Evolutionary conservation across 2,797 vertebrate species (phyloP).

Genomic region (Trematomus bernacchii): DNA sequence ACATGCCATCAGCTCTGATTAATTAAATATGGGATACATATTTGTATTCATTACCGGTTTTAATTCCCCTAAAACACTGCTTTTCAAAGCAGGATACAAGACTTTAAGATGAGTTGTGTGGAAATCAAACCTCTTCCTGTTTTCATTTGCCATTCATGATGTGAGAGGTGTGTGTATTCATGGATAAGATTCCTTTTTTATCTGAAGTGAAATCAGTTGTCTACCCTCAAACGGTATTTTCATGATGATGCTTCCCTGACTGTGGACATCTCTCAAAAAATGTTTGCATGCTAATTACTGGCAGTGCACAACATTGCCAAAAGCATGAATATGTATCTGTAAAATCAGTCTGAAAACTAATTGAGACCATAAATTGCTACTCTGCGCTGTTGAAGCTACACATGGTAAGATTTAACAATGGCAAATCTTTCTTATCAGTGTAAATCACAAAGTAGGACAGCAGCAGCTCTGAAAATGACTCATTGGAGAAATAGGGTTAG

Average conservation of each 20-base stretch:
- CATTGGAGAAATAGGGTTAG: too few species aligned
- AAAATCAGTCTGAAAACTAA: neutral
- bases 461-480: neutral
- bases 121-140: constrained; percentile 5
- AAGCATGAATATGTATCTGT: neutral
- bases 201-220: neutral
- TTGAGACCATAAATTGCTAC: neutral
- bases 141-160: neutral
- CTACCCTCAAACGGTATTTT: neutral
- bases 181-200: neutral
- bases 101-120: neutral
- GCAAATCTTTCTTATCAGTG: neutral
- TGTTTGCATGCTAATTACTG: neutral
- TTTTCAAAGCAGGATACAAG: neutral
- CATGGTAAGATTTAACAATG: neutral
- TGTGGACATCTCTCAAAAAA: neutral
- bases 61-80: neutral
- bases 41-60: neutral
- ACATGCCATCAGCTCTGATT: constrained; percentile 15
- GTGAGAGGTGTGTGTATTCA: neutral
- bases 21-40: constrained; percentile 6
- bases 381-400: neutral
- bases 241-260: neutral
- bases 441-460: neutral
- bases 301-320: neutral